Evolutionary conservation across 1,140 invertebrate genomes (phyloP), one percentile per base, ranked within the genome.

Genomic region (Drosophila aff.): DNA sequence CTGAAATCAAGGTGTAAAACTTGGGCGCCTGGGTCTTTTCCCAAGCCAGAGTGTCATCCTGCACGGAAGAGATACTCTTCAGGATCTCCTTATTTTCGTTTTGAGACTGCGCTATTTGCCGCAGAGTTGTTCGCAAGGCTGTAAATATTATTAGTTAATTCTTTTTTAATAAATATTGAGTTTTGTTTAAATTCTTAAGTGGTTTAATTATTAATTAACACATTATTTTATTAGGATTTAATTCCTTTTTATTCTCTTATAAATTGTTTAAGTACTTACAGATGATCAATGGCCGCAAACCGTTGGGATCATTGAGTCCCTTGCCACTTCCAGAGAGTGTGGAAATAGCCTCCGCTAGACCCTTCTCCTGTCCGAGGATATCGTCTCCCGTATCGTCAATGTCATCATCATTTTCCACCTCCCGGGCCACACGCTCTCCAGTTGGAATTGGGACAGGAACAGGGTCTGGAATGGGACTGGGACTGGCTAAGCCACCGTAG

Each of bases 341-440:
- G 5, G 49, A 92, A 18, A 89, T 79, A 3, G 87, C 91, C 40
- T 87, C 76, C 28, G 93, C 74, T 41, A 83, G 74, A 38, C 94
- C 94, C 18, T 82, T 84, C 57, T 95, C 94, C 71, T 95, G 92
- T 2, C 90, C 94, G 7, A 92, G 82, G 40, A 95, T 95, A 3
- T 95, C 95, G 67, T 95, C 95, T 43, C 93, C 94, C 18, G 94
- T 95, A 77, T 95, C 92, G 21, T 82, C 64, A 41, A 77, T 73
- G 1, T 59, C n/a, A 33, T 36, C 13, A 9, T 33, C 18, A 36
- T 8, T 15, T 18, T 33, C 74, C 16, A 92, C 57, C 26, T 76
- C 77, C 4, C 84, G 77, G 1, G 84, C 82, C 13, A 4, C 13
- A 13, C n/a, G 28, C 26, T 83, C 43, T 2, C 58, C 75, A n/a